Evolutionary conservation across 1,140 invertebrate species (phyloP).

Genomic region (Agrypnia vestita): DNA sequence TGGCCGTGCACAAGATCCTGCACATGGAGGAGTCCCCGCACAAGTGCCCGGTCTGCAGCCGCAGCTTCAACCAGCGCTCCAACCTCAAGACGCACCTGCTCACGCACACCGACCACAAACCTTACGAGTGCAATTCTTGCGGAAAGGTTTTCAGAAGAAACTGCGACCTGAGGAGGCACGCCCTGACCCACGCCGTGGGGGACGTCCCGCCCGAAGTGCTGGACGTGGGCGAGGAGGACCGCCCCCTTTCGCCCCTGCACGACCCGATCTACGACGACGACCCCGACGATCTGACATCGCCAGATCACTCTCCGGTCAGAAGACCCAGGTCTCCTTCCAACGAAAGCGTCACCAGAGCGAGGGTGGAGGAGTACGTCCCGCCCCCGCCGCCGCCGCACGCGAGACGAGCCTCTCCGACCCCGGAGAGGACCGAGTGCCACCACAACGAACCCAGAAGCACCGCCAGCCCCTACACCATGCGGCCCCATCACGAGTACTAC

Average conservation of each 20-base stretch:
- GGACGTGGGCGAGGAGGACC: constrained; percentile 80
- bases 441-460: constrained; percentile 75
- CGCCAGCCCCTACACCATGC: constrained; percentile 79
- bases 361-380: constrained; percentile 65
- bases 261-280: constrained; percentile 74
- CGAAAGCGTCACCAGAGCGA: constrained; percentile 68
- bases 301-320: constrained; percentile 74
- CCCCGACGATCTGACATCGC: constrained; percentile 74
- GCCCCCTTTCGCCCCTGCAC: constrained; percentile 69
- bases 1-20: constrained; percentile 94
- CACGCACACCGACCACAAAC: constrained; percentile 95
- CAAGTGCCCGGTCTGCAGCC: constrained; percentile 91
- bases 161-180: constrained; percentile 88
- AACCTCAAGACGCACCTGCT: constrained; percentile 95
- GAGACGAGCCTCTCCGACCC: constrained; percentile 65
- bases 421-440: constrained; percentile 79
- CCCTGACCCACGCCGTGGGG: constrained; percentile 88
- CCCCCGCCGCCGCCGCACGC: constrained; percentile 58
- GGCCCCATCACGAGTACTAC: constrained; percentile 74
- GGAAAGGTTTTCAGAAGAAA: constrained; percentile 90
- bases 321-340: constrained; percentile 70
- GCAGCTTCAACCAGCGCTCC: constrained; percentile 92
- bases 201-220: constrained; percentile 82
- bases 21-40: constrained; percentile 95
- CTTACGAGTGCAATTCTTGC: constrained; percentile 93